Evolutionary conservation across 2,888 invertebrate species (phyloP), one percentile per base, ranked within the genome.

Genomic region (Ceratothoa steindachneri): DNA sequence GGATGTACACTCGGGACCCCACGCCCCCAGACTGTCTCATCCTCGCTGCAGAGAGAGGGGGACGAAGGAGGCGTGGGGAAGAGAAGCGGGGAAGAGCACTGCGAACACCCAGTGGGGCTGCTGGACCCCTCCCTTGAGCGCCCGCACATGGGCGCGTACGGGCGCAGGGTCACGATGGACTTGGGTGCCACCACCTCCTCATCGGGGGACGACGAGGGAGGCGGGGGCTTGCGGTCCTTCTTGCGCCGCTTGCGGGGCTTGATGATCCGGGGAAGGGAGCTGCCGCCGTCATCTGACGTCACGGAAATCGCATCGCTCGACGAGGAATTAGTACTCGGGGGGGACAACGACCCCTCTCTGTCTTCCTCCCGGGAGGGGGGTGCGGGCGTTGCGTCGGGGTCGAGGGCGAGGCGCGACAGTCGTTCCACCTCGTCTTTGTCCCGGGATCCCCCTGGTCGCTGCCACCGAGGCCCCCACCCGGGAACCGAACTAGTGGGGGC

Each of bases 221-320:
- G 69, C 7, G 73, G 73, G 1, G 77, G 73, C 41, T 73, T 74
- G 22, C 75, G 70, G 84, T 93, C 93, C 85, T 93, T 94, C 89
- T 93, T 94, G 83, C 93, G 89, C 69, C 94, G 88, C 84, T 94
- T 94, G 68, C 94, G 87, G 4, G 93, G 93, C 84, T 94, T 94
- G 82, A 94, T 93, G 80, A 94, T 93, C 81, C 94, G 88, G 80
- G 93, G 93, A 83, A 93, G 86, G 85, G 91, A 91, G 83, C 92
- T 92, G 9, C 90, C 87, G 85, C 91, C 90, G 85, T 91, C 91
- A 84, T 91, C 91, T 85, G 91, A 91, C n/a, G 72, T 77, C 65
- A 75, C 75, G 22, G 73, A 74, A 22, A 71, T 67, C 30, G 75
- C 74, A 30, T 77, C 77, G 53, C 73, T 73, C 30, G 69, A 60